Evolutionary conservation across 2,888 invertebrate species (phyloP).

Genomic region (Calameuta pallipes): DNA sequence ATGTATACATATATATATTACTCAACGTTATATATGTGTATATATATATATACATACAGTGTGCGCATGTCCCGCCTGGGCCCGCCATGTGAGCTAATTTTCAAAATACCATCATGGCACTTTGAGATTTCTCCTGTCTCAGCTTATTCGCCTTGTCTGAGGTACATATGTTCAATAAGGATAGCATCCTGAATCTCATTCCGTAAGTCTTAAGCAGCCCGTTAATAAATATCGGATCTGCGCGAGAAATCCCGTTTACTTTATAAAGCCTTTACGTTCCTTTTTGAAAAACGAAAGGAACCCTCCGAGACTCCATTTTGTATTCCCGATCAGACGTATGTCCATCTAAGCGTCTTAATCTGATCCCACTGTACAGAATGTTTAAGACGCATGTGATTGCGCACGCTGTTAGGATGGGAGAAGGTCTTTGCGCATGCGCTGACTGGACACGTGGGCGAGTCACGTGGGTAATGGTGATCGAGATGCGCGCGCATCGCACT

Average conservation of each 20-base stretch:
- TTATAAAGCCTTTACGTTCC: neutral
- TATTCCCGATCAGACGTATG: constrained; percentile 69
- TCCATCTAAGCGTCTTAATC: constrained; percentile 85
- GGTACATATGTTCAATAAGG: neutral
- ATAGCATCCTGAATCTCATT: neutral
- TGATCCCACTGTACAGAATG: constrained; percentile 85
- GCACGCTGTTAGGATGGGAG: constrained; percentile 86
- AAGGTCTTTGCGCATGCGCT: constrained; percentile 79
- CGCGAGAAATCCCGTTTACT: neutral
- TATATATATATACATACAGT: constrained; percentile 32
- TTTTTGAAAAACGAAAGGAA: neutral
- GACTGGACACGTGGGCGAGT: constrained; percentile 85
- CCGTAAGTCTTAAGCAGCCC: neutral
- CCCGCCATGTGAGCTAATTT: neutral
- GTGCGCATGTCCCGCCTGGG: constrained; percentile 36
- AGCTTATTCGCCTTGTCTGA: neutral
- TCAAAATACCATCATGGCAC: neutral
- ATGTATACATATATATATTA: constrained; percentile 39
- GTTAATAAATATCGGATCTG: neutral
- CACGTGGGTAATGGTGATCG: constrained; percentile 86
- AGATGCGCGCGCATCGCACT: constrained; percentile 79
- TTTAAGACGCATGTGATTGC: constrained; percentile 88
- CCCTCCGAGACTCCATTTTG: neutral
- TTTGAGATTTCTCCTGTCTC: neutral
- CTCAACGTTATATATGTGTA: constrained; percentile 32